Percentiles rank a stretch among this genome's conserved stretches.
Conservation (phyloP, 2,888 invertebrate genomes). For the Dorcus hopei region DNA sequence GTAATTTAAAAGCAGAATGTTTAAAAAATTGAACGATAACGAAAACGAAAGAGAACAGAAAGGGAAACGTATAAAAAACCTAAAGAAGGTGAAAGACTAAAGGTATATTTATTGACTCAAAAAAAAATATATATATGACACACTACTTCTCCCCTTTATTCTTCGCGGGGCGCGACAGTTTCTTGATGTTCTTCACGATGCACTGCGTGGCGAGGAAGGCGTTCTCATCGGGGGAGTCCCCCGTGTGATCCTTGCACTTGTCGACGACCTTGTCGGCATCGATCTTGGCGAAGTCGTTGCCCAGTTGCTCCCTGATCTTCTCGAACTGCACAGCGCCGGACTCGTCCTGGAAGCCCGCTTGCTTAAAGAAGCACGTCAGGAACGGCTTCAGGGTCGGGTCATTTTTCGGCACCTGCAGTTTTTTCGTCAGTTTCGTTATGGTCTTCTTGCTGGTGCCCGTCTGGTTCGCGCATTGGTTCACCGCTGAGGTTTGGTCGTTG, state of each 20-base stretch:
- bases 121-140: too few species aligned
- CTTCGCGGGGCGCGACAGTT: neutral
- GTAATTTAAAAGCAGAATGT: too few species aligned
- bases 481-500: slow-evolving; percentile 9
- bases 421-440: slow-evolving; percentile 8
- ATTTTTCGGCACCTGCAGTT: slow-evolving; percentile 11
- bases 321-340: slow-evolving; percentile 9
- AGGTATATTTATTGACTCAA: too few species aligned
- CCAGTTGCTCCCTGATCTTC: slow-evolving; percentile 12
- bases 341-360: slow-evolving; percentile 10
- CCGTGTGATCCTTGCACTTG: slow-evolving; percentile 6
- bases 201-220: slow-evolving; percentile 10
- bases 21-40: too few species aligned
- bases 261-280: slow-evolving; percentile 8
- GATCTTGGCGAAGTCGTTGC: slow-evolving; percentile 8
- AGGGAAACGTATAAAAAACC: too few species aligned
- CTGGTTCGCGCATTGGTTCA: slow-evolving; percentile 8
- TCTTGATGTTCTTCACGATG: slow-evolving; percentile 10
- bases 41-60: too few species aligned
- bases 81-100: too few species aligned
- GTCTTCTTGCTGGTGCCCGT: slow-evolving; percentile 7
- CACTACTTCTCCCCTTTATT: too few species aligned
- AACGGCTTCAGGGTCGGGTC: slow-evolving; percentile 8
- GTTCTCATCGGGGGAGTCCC: slow-evolving; percentile 14
- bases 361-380: slow-evolving; percentile 11